Base-by-base conservation (phyloP, 2,888 invertebrate genomes). In the Nasonovia ribisnigri region DNA sequence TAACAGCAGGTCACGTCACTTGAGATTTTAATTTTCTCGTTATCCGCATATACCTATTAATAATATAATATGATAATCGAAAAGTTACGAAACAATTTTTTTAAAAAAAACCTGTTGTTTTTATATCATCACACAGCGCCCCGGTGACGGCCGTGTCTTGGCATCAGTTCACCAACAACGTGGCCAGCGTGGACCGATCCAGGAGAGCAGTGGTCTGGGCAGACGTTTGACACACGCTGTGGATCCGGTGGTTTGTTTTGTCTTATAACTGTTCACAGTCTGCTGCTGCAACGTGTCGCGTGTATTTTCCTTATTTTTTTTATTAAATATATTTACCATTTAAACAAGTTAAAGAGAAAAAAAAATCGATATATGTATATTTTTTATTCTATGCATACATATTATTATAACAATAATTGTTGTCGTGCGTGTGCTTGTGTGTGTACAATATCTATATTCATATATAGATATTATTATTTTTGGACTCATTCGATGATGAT, bases 111-210 rank as follows among this genome's bases (percentile, higher is more conserved):
- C n/a, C 4, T 43, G 42, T 46, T 36, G 6, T 51, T 88, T n/a
- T 57, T 26, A 3, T 89, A 3, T 89, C 16, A 6, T 24, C 26
- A 51, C 43, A 95, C 97, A 98, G 98, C 96, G 97, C 97, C 93
- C 97, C 98, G 4, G 98, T 98, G 94, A 98, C 98, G 94, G 98
- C 98, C 84, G 98, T 98, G 84, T 97, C 98, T 88, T 99, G 98
- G 98, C 98, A 98, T 96, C 98, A 98, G 13, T 98, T 97, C 95
- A 98, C 97, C 87, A 97, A 97, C 89, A 97, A 97, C 94, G 96
- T 99, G 93, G 97, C 98, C 92, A 98, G 98, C 86, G 98, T 98
- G 95, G 98, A 98, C 96, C 97, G 97, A 95, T 97, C 97, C 95
- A 98, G 98, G 96, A 97, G 97, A 95, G 98, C 97, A 94, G 96